A percentile compares a stretch with the other conserved stretches of the same genome.
Evolutionary conservation across 2,113 vertebrate species (phyloP).

Genomic region (Fregetta grallaria): DNA sequence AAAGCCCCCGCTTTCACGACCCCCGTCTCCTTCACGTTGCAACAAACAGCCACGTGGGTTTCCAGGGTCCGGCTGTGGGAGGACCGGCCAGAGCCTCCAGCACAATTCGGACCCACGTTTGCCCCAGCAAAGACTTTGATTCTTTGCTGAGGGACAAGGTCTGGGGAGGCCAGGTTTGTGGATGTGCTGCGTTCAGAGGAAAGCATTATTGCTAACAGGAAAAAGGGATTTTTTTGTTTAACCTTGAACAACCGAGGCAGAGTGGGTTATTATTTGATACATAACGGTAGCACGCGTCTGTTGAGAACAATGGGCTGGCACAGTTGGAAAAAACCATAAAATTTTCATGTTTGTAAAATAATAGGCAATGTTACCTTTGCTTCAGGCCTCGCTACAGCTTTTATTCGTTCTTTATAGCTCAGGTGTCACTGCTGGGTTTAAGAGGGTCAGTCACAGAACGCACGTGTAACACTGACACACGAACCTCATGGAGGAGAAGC

Average conservation of each 20-base stretch:
- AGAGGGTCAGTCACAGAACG: background rate
- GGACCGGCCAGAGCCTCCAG: background rate
- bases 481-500: background rate
- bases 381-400: background rate
- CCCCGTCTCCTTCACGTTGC: background rate
- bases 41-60: background rate
- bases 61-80: background rate
- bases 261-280: background rate
- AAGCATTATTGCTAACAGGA: background rate
- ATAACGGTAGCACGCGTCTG: background rate
- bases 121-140: background rate
- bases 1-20: background rate
- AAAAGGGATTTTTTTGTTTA: background rate
- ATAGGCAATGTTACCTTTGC: background rate
- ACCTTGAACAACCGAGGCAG: slow-evolving; percentile 4
- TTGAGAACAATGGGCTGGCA: background rate
- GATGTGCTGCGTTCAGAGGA: background rate
- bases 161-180: background rate
- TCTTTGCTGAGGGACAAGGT: background rate
- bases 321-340: background rate
- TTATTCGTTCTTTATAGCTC: background rate
- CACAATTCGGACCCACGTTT: background rate
- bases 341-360: background rate
- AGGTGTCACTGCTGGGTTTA: background rate
- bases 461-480: fast-evolving